Conservation (phyloP, 2,888 invertebrate genomes). For the Ctenicera cuprea region DNA sequence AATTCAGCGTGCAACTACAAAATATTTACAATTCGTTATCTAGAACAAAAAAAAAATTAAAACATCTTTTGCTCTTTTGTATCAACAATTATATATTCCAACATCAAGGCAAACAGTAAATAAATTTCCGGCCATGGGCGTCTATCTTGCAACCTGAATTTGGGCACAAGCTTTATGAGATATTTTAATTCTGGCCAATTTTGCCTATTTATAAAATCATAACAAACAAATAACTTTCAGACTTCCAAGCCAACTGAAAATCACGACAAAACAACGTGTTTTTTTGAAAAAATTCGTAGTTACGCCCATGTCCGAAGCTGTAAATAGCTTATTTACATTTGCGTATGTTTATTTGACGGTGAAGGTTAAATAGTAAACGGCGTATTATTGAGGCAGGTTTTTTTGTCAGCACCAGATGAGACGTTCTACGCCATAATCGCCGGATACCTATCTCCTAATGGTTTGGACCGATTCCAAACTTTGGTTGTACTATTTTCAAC, state of each 20-base stretch:
- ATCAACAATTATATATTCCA: not conserved
- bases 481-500: not conserved
- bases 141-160: not conserved
- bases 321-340: conserved; percentile 32
- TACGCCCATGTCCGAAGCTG: conserved; percentile 9
- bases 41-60: not conserved
- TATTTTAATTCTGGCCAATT: too few species aligned
- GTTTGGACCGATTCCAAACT: conserved; percentile 43
- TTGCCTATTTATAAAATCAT: not conserved
- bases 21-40: conserved; percentile 25
- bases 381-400: conserved; percentile 48
- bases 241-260: not conserved
- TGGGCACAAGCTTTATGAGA: too few species aligned
- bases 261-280: conserved; percentile 1
- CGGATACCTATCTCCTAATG: conserved; percentile 45
- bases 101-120: not conserved
- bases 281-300: not conserved
- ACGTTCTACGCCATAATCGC: conserved; percentile 37
- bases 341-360: conserved; percentile 36
- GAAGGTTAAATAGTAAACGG: conserved; percentile 45
- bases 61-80: not conserved
- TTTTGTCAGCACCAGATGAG: conserved; percentile 36
- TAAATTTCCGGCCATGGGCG: not conserved
- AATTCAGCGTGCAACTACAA: not conserved
- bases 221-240: not conserved